Conservation (phyloP, 2,888 invertebrate species). For the Matsumyia berberina region DNA sequence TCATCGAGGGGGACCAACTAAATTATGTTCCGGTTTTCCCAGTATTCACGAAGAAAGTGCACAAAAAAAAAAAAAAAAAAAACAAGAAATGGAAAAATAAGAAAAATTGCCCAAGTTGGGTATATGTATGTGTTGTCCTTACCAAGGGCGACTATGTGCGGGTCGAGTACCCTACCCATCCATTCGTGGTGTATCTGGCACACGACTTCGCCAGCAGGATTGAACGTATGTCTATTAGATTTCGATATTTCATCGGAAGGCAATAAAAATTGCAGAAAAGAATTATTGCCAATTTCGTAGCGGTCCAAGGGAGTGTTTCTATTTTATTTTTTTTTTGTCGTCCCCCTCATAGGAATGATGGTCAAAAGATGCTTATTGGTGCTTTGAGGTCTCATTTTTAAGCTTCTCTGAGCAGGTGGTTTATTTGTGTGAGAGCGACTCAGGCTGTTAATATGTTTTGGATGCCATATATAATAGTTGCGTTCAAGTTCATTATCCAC, state of each 20-base stretch:
- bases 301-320: slow-evolving; percentile 39
- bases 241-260: slow-evolving; percentile 70
- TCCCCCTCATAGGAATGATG: slow-evolving; percentile 22
- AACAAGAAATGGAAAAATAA: slow-evolving; percentile 28
- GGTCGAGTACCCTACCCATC: slow-evolving; percentile 13
- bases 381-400: slow-evolving; percentile 29
- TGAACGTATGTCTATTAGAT: slow-evolving; percentile 68
- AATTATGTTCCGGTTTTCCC: slow-evolving; percentile 56
- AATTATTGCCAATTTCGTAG: slow-evolving; percentile 68
- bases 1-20: slow-evolving; percentile 45
- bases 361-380: slow-evolving; percentile 50
- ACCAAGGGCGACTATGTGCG: not conserved
- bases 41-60: slow-evolving; percentile 8
- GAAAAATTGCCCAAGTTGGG: slow-evolving; percentile 44
- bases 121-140: slow-evolving; percentile 15
- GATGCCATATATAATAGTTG: slow-evolving; percentile 1
- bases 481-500: slow-evolving; percentile 29
- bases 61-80: not conserved
- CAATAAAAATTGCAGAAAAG: slow-evolving; percentile 70
- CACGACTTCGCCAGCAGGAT: slow-evolving; percentile 40
- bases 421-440: slow-evolving; percentile 13
- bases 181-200: slow-evolving; percentile 46
- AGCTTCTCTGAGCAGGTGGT: slow-evolving; percentile 27
- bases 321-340: not conserved
- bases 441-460: slow-evolving; percentile 29